Evolutionary conservation across 1,140 invertebrate species (phyloP).

Genomic region (Diuraphis noxia): DNA sequence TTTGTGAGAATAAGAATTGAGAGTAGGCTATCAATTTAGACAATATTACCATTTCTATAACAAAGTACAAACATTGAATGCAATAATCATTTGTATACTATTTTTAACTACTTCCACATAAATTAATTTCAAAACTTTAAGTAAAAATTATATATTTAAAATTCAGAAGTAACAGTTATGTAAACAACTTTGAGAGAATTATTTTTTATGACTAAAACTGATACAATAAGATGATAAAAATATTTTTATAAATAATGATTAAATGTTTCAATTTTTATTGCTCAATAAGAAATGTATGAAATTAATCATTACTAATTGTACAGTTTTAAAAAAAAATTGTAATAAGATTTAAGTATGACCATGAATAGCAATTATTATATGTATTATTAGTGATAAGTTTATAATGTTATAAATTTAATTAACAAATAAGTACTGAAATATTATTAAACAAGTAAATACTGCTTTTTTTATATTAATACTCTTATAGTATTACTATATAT

Average conservation of each 20-base stretch:
- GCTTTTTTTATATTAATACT: conserved; percentile 24
- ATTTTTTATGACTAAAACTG: background rate
- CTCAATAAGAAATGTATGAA: background rate
- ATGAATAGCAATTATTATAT: background rate
- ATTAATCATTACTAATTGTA: background rate
- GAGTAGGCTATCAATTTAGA: background rate
- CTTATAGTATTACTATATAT: background rate
- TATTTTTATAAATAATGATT: background rate
- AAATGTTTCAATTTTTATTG: background rate
- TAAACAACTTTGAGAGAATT: background rate
- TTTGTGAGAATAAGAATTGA: background rate
- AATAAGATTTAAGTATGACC: background rate
- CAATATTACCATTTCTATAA: background rate
- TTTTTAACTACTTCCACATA: background rate
- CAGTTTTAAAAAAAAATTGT: background rate
- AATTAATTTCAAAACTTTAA: background rate
- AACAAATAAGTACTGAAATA: conserved; percentile 16
- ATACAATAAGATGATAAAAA: background rate
- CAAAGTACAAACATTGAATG: background rate
- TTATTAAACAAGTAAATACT: conserved; percentile 21
- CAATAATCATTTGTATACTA: background rate
- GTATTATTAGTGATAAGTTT: background rate
- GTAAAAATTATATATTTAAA: background rate
- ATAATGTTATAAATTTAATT: background rate
- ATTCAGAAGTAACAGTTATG: background rate